These are phyloP conservation scores for Psilanteris sp. DNA, from an alignment of 1,140 invertebrate species.

Conservation along the genomic window DNA sequence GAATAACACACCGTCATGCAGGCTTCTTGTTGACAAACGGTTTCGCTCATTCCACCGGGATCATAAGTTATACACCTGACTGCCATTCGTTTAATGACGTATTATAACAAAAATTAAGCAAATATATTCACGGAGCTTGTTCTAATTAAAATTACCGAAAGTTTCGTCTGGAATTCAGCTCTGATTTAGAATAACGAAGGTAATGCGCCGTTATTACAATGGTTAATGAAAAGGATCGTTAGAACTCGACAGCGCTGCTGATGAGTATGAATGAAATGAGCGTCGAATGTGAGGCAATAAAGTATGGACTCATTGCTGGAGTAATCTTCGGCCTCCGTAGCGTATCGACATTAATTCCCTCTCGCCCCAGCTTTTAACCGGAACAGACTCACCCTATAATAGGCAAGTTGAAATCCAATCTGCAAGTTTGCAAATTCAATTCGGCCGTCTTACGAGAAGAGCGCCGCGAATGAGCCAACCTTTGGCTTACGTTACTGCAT, in stretches of 20 bases:
- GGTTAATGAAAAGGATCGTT: slow-evolving; percentile 40
- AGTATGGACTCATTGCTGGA: slow-evolving; percentile 69
- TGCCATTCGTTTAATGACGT: slow-evolving; percentile 31
- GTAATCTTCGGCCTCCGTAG: slow-evolving; percentile 78
- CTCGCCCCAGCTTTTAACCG: slow-evolving; percentile 79
- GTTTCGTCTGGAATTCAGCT: slow-evolving; percentile 2
- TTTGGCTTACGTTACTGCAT: slow-evolving; percentile 62
- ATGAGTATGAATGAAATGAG: slow-evolving; percentile 36
- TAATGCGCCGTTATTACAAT: slow-evolving; percentile 34
- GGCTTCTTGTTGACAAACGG: slow-evolving; percentile 63
- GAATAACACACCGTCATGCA: slow-evolving; percentile 72
- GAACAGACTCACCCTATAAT: slow-evolving; percentile 81
- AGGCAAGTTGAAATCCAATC: slow-evolving; percentile 81
- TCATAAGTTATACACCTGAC: slow-evolving; percentile 29
- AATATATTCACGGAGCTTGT: background rate
- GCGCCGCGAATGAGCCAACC: slow-evolving; percentile 61
- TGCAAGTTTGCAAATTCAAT: slow-evolving; percentile 82
- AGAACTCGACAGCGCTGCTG: slow-evolving; percentile 5
- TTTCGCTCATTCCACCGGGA: slow-evolving; percentile 33
- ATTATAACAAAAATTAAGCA: slow-evolving; percentile 11
- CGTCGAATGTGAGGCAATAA: slow-evolving; percentile 53
- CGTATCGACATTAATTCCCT: slow-evolving; percentile 81
- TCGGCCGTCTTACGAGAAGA: slow-evolving; percentile 69
- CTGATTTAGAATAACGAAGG: slow-evolving; percentile 18
- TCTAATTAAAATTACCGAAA: slow-evolving; percentile 28